phyloP scores from a whole-genome alignment of 2,113 vertebrate species.

The Melanerpes aurifrons region DNA sequence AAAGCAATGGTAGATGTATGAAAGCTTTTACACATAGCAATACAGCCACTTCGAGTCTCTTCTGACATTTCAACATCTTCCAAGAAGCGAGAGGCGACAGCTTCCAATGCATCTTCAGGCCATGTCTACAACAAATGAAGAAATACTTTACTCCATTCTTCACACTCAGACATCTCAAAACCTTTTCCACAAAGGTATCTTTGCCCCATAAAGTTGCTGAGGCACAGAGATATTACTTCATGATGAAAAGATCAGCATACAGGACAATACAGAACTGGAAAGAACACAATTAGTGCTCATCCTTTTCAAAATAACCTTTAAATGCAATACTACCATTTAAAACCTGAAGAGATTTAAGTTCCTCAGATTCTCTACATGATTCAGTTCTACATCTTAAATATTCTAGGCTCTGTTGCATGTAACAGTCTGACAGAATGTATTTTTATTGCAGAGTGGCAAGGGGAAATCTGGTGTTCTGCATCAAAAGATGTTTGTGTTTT shows the following conservation, averaged over 20 bases:
- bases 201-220: neutral
- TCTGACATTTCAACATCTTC: constrained; percentile 89
- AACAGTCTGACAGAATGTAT: neutral
- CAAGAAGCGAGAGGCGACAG: constrained; percentile 87
- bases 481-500: neutral
- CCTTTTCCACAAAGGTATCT: neutral
- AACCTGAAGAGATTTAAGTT: neutral
- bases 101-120: constrained; percentile 91
- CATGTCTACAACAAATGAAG: constrained; percentile 79
- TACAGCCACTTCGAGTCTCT: constrained; percentile 82
- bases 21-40: constrained; percentile 91
- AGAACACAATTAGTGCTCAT: neutral
- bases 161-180: neutral
- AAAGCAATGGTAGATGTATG: constrained; percentile 86
- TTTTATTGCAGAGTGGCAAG: neutral
- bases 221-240: neutral
- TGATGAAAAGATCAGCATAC: neutral
- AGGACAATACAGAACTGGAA: neutral
- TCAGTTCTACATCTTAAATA: neutral
- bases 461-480: neutral
- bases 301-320: neutral
- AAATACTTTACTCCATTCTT: neutral
- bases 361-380: neutral
- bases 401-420: neutral
- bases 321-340: neutral